Base-by-base conservation (phyloP, 1,140 invertebrate genomes). In the Solenopsis fugax region DNA sequence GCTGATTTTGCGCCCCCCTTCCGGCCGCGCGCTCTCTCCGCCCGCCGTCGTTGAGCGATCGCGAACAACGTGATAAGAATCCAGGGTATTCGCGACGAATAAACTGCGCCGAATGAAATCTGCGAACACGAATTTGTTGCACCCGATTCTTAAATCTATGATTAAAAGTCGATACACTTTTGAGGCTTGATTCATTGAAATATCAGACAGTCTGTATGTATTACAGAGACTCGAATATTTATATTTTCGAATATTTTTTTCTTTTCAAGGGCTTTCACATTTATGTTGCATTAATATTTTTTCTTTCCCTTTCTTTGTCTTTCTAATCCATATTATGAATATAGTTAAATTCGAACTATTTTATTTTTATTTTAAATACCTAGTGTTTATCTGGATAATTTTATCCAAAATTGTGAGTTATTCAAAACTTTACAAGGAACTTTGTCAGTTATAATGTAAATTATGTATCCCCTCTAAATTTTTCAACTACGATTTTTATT, bases 1-100 rank as follows among this genome's bases (percentile, higher is more conserved):
- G 87, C 37, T 81, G 81, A 86, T 85, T 87, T 71, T 85, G 29
- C 76, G 21, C 64, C 62, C 21, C 64, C 64, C 65, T 88, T 78
- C 82, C 54, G 18, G n/a, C 45, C 69, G 37, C 45, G 29, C 65
- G 69, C 78, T 58, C n/a, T 60, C 29, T 29, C 34, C n/a, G 41
- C 65, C 6, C 29, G 12, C 4, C 56, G 29, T 10, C 54, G 73
- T 58, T 69, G 72, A 90, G 75, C 80, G 80, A 90, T 87, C 52
- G 78, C 37, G 72, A 41, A 34, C 80, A 82, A 73, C 80, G 80
- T 82, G 80, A 82, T 82, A 60, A 84, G 80, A 73, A 73, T 84
- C 77, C 16, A 52, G 60, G 76, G n/a, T 37, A 52, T 50, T 58
- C 54, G 80, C 67, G 80, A 10, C 18, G 67, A 73, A 58, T 81